These are phyloP conservation scores for Pristionchus maxplancki DNA, from an alignment of 2,888 invertebrate genomes.

Conservation along the genomic window DNA sequence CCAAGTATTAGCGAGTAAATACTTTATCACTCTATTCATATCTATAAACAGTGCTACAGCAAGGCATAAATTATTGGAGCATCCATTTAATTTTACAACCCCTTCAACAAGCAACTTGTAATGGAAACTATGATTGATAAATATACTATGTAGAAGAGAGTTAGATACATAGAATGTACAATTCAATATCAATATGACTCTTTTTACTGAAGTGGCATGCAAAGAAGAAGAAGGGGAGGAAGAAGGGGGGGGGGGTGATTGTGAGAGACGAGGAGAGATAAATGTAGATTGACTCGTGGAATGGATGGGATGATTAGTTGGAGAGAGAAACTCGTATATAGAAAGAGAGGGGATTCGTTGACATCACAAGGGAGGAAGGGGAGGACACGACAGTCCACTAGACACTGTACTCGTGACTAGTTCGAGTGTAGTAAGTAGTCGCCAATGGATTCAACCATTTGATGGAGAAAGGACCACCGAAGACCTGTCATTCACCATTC, in stretches of 20 bases:
- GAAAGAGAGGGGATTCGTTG: neutral
- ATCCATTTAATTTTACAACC: neutral
- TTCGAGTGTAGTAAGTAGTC: conserved; percentile 82
- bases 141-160: neutral
- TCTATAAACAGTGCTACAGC: neutral
- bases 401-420: conserved; percentile 83
- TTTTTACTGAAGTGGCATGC: neutral
- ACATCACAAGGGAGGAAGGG: neutral
- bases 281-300: neutral
- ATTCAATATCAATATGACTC: neutral
- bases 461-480: conserved; percentile 91
- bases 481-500: conserved; percentile 82
- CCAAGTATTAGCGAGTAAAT: neutral
- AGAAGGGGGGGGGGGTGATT: neutral
- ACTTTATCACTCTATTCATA: conserved; percentile 28
- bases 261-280: neutral
- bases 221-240: neutral
- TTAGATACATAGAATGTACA: conserved; percentile 18
- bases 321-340: conserved; percentile 9
- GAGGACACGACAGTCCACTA: neutral
- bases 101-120: conserved; percentile 21
- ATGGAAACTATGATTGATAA: neutral
- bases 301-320: conserved; percentile 14
- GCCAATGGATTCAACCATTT: conserved; percentile 96
- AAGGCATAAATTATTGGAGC: conserved; percentile 23